Evolutionary conservation across 2,797 vertebrate species (phyloP).

Genomic region (Sebastes melanostomus): DNA sequence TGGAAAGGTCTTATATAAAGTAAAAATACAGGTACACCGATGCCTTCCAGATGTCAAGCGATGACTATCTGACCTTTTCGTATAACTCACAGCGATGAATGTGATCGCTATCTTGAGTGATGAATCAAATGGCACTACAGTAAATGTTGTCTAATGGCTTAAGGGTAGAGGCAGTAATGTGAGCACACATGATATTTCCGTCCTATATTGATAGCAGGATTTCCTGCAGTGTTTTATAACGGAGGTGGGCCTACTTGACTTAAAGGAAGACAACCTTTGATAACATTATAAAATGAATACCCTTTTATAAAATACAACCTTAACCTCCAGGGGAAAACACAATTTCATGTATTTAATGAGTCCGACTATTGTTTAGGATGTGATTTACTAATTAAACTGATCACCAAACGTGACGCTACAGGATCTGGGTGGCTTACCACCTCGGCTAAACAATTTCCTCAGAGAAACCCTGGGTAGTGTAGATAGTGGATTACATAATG

Average conservation of each 20-base stretch:
- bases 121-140: not conserved
- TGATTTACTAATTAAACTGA: not conserved
- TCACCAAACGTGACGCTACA: not conserved
- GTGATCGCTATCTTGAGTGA: slow-evolving; percentile 1
- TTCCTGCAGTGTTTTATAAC: not conserved
- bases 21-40: not conserved
- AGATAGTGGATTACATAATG: not conserved
- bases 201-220: slow-evolving; percentile 1
- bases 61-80: slow-evolving; percentile 5
- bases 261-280: not conserved
- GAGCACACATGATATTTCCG: not conserved
- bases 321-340: not conserved
- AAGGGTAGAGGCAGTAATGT: not conserved
- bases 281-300: not conserved
- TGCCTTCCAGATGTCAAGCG: not conserved
- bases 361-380: not conserved
- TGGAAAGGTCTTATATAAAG: not conserved
- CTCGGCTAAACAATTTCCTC: not conserved
- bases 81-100: slow-evolving; percentile 16
- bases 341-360: not conserved
- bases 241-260: not conserved
- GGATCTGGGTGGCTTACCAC: not conserved
- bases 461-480: not conserved
- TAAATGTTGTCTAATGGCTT: slow-evolving; percentile 10
- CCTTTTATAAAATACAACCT: not conserved